Evolutionary conservation across 2,113 vertebrate species (phyloP).

Genomic region (Tretioscincus oriximinensis): DNA sequence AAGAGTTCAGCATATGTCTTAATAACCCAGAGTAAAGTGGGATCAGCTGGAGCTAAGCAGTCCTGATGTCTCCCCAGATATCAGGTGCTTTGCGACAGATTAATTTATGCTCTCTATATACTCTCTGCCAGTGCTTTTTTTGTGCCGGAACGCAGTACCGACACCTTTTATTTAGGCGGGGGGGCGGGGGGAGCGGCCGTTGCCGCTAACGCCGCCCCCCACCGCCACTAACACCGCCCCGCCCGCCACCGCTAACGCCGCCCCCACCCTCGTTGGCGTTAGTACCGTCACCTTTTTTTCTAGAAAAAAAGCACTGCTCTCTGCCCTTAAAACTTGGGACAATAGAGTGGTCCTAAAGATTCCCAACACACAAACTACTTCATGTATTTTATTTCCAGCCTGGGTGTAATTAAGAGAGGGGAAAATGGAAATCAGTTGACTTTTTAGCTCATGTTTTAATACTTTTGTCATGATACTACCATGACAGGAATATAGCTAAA

Average conservation of each 20-base stretch:
- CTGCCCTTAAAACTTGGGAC: constrained; percentile 55
- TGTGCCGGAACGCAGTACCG: too few relatives aligned
- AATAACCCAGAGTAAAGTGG: constrained; percentile 62
- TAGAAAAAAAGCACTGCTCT: too few relatives aligned
- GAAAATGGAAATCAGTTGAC: not conserved
- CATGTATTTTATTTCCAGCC: not conserved
- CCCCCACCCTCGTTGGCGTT: too few relatives aligned
- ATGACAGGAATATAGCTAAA: not conserved
- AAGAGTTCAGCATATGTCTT: constrained; percentile 66
- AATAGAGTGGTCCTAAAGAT: constrained; percentile 13
- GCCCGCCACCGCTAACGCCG: too few relatives aligned
- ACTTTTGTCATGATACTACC: not conserved
- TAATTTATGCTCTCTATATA: constrained; percentile 56
- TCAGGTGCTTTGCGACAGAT: constrained; percentile 69
- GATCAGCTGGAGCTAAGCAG: constrained; percentile 68
- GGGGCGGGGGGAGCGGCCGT: too few relatives aligned
- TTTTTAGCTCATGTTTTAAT: constrained; percentile 5
- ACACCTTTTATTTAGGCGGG: too few relatives aligned
- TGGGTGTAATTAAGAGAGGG: constrained; percentile 3
- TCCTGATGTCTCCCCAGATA: constrained; percentile 56
- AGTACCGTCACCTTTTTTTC: too few relatives aligned
- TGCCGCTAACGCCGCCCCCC: too few relatives aligned
- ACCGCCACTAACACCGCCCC: too few relatives aligned
- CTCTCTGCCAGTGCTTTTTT: too few relatives aligned
- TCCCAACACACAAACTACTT: constrained; percentile 45